Evolutionary conservation across 2,888 invertebrate species (phyloP).

Genomic region (Fragum fragum): DNA sequence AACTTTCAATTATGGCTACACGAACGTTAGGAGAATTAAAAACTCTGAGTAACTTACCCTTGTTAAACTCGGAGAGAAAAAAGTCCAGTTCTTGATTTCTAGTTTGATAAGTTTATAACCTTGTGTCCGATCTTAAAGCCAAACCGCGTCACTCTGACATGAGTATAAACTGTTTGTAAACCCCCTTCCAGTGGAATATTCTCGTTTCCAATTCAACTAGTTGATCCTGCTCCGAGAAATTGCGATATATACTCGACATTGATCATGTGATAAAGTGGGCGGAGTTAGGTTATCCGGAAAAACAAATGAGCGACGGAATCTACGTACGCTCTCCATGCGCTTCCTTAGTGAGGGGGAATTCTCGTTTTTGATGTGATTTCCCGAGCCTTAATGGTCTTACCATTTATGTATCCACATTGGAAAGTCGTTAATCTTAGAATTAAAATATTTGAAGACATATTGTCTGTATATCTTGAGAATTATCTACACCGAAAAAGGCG

Average conservation of each 20-base stretch:
- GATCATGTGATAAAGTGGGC: slow-evolving; percentile 14
- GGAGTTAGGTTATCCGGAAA: slow-evolving; percentile 2
- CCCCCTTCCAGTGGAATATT: slow-evolving; percentile 18
- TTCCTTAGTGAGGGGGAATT: background rate
- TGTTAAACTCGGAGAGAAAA: slow-evolving; percentile 10
- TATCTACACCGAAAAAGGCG: slow-evolving; percentile 13
- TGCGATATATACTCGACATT: slow-evolving; percentile 5
- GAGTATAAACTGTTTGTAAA: background rate
- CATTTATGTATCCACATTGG: slow-evolving; percentile 16
- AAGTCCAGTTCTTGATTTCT: slow-evolving; percentile 24
- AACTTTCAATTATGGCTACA: background rate
- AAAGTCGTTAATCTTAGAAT: slow-evolving; percentile 27
- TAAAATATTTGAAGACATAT: slow-evolving; percentile 32
- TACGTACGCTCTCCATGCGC: background rate
- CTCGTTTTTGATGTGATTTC: slow-evolving; percentile 26
- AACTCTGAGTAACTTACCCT: slow-evolving; percentile 10
- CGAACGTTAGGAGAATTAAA: background rate
- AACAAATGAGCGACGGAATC: slow-evolving; percentile 24
- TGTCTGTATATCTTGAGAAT: slow-evolving; percentile 16
- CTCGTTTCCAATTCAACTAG: slow-evolving; percentile 20
- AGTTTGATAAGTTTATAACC: background rate
- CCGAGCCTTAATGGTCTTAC: slow-evolving; percentile 13
- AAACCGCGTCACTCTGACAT: slow-evolving; percentile 1
- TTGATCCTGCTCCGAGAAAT: slow-evolving; percentile 13
- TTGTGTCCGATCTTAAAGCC: background rate